Evolutionary conservation across 2,888 invertebrate genomes (phyloP).

Genomic region (Rambutsinella grinnellia): DNA sequence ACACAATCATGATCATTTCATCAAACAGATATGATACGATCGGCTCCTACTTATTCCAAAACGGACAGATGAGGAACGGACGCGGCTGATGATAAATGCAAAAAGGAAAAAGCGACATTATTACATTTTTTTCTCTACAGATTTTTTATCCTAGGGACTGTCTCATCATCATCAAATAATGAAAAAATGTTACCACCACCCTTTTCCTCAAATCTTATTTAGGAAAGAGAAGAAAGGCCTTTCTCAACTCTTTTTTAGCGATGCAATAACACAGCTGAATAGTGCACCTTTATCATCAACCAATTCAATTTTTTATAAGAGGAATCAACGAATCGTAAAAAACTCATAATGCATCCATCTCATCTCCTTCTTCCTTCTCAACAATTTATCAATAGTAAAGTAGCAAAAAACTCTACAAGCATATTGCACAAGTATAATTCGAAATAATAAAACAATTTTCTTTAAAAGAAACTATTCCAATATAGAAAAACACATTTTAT

Average conservation of each 20-base stretch:
- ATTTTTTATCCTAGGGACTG: slow-evolving; percentile 12
- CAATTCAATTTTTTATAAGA: slow-evolving; percentile 24
- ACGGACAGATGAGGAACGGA: background rate
- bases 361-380: slow-evolving; percentile 21
- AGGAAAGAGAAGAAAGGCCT: background rate
- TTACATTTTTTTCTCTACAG: background rate
- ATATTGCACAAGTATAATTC: slow-evolving; percentile 20
- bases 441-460: slow-evolving; percentile 19
- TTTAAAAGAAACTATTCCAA: slow-evolving; percentile 26
- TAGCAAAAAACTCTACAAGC: background rate
- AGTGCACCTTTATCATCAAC: slow-evolving; percentile 8
- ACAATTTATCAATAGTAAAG: slow-evolving; percentile 23
- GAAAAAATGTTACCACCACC: slow-evolving; percentile 28
- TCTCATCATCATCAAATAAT: background rate
- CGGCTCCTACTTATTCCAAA: background rate
- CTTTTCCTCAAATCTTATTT: slow-evolving; percentile 15
- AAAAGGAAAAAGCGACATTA: slow-evolving; percentile 24
- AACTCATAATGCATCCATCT: slow-evolving; percentile 11
- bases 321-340: slow-evolving; percentile 34
- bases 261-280: background rate
- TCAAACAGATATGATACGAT: slow-evolving; percentile 34
- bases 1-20: slow-evolving; percentile 45
- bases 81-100: background rate
- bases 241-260: slow-evolving; percentile 8
- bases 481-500: background rate